phyloP scores from a whole-genome alignment of 1,140 invertebrate species.

The Dendroctonus valens region DNA sequence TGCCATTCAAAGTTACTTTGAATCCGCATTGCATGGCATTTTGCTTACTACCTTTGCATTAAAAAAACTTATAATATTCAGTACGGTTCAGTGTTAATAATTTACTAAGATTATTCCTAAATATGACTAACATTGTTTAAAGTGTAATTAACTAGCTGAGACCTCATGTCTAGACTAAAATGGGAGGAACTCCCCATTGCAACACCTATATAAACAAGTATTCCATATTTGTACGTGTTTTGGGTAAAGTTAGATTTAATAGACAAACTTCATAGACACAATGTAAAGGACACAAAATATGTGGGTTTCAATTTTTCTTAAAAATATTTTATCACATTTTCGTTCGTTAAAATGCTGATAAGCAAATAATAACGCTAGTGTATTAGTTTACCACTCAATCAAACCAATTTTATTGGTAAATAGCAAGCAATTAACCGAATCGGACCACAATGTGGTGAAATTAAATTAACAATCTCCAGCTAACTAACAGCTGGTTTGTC shows the following conservation, averaged over 20 bases:
- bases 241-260: slow-evolving; percentile 1
- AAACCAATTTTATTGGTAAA: too few species aligned
- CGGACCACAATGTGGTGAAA: too few species aligned
- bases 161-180: slow-evolving; percentile 7
- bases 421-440: too few species aligned
- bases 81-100: slow-evolving; percentile 23
- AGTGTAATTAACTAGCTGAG: slow-evolving; percentile 17
- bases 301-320: slow-evolving; percentile 14
- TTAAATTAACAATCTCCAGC: too few species aligned
- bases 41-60: too few species aligned
- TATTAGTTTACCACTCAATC: too few species aligned
- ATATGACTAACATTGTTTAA: slow-evolving; percentile 20
- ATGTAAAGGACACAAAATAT: slow-evolving; percentile 19
- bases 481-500: too few species aligned
- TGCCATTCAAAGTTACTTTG: too few species aligned
- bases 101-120: slow-evolving; percentile 25
- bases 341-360: slow-evolving; percentile 21
- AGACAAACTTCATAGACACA: slow-evolving; percentile 22
- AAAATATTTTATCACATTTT: slow-evolving; percentile 28
- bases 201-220: slow-evolving; percentile 3
- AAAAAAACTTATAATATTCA: slow-evolving; percentile 15
- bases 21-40: too few species aligned
- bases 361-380: neutral
- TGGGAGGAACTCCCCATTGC: slow-evolving; percentile 9
- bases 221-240: slow-evolving; percentile 19